Percentiles rank a stretch among this genome's conserved stretches.
These are phyloP conservation scores for Erythrolamprus reginae DNA, from an alignment of 2,113 vertebrate genomes.

Conservation along the genomic window DNA sequence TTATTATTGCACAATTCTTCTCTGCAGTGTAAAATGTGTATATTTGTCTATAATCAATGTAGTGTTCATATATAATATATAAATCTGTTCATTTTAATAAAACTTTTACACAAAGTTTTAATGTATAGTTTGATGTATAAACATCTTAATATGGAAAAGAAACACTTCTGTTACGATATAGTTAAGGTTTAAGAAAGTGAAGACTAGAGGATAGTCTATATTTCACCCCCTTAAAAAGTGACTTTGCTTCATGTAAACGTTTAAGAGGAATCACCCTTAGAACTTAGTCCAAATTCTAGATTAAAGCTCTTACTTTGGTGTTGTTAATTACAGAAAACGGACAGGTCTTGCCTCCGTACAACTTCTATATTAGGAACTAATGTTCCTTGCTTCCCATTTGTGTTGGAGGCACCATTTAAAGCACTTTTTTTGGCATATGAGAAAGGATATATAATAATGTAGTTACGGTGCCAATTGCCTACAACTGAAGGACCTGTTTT, in stretches of 20 bases:
- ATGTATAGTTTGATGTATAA: conserved; percentile 33
- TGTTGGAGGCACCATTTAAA: not conserved
- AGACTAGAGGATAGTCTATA: not conserved
- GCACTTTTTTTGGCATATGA: not conserved
- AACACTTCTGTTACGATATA: not conserved
- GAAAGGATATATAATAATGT: not conserved
- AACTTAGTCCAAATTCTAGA: not conserved
- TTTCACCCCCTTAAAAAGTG: not conserved
- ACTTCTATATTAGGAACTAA: not conserved
- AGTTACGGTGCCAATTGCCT: not conserved
- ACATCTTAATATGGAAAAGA: not conserved
- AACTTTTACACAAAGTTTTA: conserved; percentile 11
- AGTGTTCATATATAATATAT: conserved; percentile 10
- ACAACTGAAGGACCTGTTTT: not conserved
- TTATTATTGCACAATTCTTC: conserved; percentile 17
- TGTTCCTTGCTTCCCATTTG: not conserved
- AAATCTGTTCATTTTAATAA: not conserved
- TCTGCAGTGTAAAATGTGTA: conserved; percentile 60
- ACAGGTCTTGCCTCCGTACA: not conserved
- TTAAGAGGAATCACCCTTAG: not conserved
- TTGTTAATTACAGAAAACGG: not conserved
- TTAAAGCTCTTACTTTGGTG: not conserved
- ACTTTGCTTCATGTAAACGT: not conserved
- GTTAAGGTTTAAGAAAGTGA: not conserved
- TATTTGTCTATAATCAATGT: conserved; percentile 57